Conservation (phyloP, 2,797 vertebrate genomes). For the Acipenser ruthenus region DNA sequence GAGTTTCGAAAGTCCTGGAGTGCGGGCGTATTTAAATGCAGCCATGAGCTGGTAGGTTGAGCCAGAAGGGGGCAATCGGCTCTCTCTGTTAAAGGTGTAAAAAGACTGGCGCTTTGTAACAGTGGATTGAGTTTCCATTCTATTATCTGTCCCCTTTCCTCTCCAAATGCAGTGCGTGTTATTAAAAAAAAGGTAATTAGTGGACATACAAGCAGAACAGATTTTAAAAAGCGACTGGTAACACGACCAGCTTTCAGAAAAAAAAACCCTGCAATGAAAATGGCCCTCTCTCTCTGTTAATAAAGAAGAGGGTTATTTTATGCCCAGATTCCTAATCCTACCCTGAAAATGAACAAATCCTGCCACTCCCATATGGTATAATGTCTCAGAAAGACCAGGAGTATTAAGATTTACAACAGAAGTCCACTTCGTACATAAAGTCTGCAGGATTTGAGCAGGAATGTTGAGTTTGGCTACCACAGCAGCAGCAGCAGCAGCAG, state of each 20-base stretch:
- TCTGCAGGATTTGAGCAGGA: slow-evolving; percentile 53
- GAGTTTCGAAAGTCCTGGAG: too few species aligned
- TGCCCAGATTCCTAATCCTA: slow-evolving; percentile 73
- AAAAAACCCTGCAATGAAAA: too few species aligned
- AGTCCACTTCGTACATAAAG: slow-evolving; percentile 52
- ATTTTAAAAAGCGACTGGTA: too few species aligned
- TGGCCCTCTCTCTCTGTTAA: too few species aligned
- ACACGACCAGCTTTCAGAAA: slow-evolving; percentile 45
- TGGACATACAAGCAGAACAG: too few species aligned
- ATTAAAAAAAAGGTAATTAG: too few species aligned
- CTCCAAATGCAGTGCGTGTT: too few species aligned
- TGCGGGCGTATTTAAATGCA: too few species aligned
- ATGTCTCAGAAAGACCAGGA: slow-evolving; percentile 56
- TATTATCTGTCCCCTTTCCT: too few species aligned
- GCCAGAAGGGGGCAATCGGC: slow-evolving; percentile 95
- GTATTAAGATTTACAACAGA: slow-evolving; percentile 56
- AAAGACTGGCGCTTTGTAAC: not conserved
- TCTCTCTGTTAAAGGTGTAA: slow-evolving; percentile 48
- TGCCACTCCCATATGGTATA: slow-evolving; percentile 63
- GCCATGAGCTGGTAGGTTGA: slow-evolving; percentile 21
- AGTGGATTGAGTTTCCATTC: not conserved
- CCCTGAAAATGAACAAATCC: slow-evolving; percentile 59
- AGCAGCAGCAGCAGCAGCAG: slow-evolving; percentile 22
- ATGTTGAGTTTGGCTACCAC: slow-evolving; percentile 27
- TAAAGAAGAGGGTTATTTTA: slow-evolving; percentile 74